These are phyloP conservation scores for Mastomys natalensis DNA, from an alignment of 2,113 vertebrate genomes.

Conservation along the genomic window DNA sequence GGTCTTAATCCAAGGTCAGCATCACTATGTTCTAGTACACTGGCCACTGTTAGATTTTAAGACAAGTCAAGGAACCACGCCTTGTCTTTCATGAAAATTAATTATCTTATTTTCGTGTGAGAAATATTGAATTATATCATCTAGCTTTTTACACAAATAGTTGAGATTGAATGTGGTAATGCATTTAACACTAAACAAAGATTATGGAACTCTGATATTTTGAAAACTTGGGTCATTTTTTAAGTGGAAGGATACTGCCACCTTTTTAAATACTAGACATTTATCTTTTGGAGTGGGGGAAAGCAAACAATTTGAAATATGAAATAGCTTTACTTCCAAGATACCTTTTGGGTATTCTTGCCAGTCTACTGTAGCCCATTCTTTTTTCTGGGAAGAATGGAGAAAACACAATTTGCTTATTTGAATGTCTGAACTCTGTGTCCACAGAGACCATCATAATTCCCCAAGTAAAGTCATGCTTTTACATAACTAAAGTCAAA, in stretches of 20 bases:
- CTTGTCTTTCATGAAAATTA: not conserved
- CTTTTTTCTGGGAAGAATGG: not conserved
- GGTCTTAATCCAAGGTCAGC: not conserved
- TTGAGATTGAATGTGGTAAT: not conserved
- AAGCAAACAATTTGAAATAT: not conserved
- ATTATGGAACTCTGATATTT: not conserved
- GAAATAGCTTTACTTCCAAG: not conserved
- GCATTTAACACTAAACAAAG: not conserved
- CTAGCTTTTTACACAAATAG: not conserved
- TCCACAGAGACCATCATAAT: not conserved
- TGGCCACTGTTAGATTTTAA: not conserved
- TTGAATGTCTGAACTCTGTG: accelerated
- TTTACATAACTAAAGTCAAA: not conserved
- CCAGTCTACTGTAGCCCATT: not conserved
- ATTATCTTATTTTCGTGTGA: too few species aligned
- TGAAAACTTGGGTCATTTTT: not conserved
- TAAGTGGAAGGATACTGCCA: not conserved
- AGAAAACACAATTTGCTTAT: not conserved
- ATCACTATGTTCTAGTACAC: not conserved
- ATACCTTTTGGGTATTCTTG: not conserved
- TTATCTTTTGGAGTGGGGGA: not conserved
- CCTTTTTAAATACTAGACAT: not conserved
- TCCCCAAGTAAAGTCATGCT: not conserved
- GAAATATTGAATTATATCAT: not conserved
- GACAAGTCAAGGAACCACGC: not conserved